Evolutionary conservation across 2,888 invertebrate species (phyloP).

Genomic region (Nipponacmea schrenckii): DNA sequence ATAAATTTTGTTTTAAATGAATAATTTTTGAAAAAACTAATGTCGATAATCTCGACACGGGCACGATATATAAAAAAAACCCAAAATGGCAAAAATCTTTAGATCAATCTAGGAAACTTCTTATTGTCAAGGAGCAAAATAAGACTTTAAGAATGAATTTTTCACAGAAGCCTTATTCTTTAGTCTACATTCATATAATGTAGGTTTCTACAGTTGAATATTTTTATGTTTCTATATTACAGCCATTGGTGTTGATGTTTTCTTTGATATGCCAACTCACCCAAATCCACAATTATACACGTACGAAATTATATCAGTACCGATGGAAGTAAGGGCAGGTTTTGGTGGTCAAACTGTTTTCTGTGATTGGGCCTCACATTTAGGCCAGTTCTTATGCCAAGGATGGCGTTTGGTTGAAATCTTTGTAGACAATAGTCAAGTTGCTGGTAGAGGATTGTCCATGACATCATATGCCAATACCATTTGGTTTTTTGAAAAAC

Average conservation of each 20-base stretch:
- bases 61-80: too few species aligned
- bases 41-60: too few species aligned
- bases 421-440: constrained; percentile 46
- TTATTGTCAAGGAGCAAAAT: too few species aligned
- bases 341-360: constrained; percentile 33
- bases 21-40: too few species aligned
- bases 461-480: constrained; percentile 39
- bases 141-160: too few species aligned
- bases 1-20: too few species aligned
- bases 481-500: constrained; percentile 64
- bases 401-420: constrained; percentile 63
- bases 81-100: too few species aligned
- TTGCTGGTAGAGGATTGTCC: constrained; percentile 3
- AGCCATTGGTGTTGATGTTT: constrained; percentile 60
- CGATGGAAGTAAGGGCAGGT: constrained; percentile 8
- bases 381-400: constrained; percentile 48
- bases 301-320: constrained; percentile 52
- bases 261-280: constrained; percentile 55
- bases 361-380: constrained; percentile 54
- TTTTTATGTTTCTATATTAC: constrained; percentile 22
- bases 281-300: constrained; percentile 41
- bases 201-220: too few species aligned
- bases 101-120: too few species aligned
- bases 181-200: too few species aligned
- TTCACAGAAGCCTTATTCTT: too few species aligned